These are phyloP conservation scores for Triops cancriformis DNA, from an alignment of 1,140 invertebrate species.

Conservation along the genomic window DNA sequence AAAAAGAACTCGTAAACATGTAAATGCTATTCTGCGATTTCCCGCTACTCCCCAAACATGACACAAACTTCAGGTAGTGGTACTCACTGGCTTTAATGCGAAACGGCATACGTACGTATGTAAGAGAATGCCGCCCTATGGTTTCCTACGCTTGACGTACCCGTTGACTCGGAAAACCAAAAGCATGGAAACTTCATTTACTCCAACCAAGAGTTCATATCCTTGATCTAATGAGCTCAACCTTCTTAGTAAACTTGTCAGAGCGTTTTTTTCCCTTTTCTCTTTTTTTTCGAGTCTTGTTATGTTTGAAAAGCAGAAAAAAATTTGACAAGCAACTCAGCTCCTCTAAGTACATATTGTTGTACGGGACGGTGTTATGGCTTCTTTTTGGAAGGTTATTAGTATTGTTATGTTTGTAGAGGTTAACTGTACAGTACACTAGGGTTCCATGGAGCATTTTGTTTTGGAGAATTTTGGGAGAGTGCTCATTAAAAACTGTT, in stretches of 20 bases:
- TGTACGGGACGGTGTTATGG: background rate
- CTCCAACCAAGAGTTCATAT: background rate
- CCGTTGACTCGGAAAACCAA: no score
- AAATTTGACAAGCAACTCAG: background rate
- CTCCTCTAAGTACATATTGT: background rate
- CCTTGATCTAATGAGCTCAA: constrained; percentile 6
- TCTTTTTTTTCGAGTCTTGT: background rate
- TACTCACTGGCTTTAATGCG: no score
- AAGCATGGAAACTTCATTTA: background rate
- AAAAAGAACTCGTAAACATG: no score
- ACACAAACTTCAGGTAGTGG: no score
- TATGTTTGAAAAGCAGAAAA: background rate
- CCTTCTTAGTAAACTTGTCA: background rate
- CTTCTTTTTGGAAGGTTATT: background rate
- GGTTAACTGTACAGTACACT: background rate
- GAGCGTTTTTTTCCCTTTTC: background rate
- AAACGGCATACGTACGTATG: no score
- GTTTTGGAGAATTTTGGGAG: background rate
- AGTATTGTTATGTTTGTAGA: background rate
- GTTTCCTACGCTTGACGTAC: no score
- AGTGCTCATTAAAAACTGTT: constrained; percentile 1
- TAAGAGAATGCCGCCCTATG: no score
- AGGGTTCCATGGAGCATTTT: no score
- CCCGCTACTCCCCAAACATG: no score
- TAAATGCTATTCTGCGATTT: no score